phyloP scores from a whole-genome alignment of 2,888 invertebrate species.

The Dolichomitus sp. region DNA sequence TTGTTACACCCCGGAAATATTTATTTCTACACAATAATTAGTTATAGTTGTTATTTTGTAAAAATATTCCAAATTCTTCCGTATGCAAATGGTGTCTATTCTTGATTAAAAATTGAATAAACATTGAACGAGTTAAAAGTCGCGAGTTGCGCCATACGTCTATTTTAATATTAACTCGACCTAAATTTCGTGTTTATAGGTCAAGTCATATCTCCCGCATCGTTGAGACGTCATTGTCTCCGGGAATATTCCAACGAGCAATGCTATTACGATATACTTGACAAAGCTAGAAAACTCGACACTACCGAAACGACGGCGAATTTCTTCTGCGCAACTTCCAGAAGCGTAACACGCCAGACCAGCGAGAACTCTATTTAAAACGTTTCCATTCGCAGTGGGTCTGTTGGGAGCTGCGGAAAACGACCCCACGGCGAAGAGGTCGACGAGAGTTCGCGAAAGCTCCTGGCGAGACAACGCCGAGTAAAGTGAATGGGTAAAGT shows the following conservation, averaged over 20 bases:
- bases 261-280: background rate
- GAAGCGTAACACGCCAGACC: constrained; percentile 4
- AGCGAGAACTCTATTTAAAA: constrained; percentile 58
- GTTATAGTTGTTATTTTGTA: too few relatives aligned
- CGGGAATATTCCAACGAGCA: constrained; percentile 1
- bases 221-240: constrained; percentile 71
- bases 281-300: background rate
- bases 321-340: background rate
- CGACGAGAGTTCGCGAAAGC: constrained; percentile 23
- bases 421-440: constrained; percentile 58
- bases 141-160: background rate
- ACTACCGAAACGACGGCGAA: constrained; percentile 7
- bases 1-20: too few relatives aligned
- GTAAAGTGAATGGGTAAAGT: constrained; percentile 8
- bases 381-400: constrained; percentile 49
- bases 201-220: constrained; percentile 83
- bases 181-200: constrained; percentile 76
- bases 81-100: background rate
- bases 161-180: constrained; percentile 41
- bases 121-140: background rate
- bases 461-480: constrained; percentile 47
- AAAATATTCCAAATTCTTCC: background rate
- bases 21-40: too few relatives aligned
- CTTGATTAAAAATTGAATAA: background rate
- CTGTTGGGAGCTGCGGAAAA: constrained; percentile 37